Evolutionary conservation across 2,113 vertebrate genomes (phyloP).

Genomic region (Stomatorhinus ivindoensis): DNA sequence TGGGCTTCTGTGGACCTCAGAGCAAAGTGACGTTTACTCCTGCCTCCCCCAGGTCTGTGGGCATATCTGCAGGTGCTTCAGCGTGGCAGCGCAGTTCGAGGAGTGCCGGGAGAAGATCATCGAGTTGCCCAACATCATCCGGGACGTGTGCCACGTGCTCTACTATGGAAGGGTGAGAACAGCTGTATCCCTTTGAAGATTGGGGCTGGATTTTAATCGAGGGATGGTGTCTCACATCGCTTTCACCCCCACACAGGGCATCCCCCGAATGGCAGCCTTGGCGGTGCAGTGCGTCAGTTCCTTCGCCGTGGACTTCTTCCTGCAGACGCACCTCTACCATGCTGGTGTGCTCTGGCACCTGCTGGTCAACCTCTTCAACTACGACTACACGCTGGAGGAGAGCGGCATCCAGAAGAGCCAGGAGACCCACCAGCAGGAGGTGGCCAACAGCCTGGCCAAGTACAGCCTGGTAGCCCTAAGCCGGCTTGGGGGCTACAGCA

Average conservation of each 20-base stretch:
- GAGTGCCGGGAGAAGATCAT: conserved; percentile 97
- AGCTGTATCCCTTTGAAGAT: not conserved
- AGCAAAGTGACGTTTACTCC: not conserved
- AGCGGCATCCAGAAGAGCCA: conserved; percentile 90
- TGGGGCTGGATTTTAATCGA: not conserved
- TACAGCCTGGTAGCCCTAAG: conserved; percentile 81
- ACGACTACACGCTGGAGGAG: conserved; percentile 95
- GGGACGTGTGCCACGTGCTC: conserved; percentile 86
- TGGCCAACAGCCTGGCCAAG: conserved; percentile 89
- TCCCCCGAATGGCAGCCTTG: conserved; percentile 78
- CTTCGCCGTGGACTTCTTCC: conserved; percentile 91
- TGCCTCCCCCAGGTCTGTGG: conserved; percentile 76
- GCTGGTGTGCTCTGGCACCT: conserved; percentile 93
- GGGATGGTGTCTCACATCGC: not conserved
- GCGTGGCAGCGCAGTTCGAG: conserved; percentile 94
- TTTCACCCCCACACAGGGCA: conserved; percentile 52
- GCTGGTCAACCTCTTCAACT: conserved; percentile 86
- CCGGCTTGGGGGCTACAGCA: conserved; percentile 78
- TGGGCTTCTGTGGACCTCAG: not conserved
- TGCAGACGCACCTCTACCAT: conserved; percentile 90
- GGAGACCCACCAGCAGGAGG: conserved; percentile 95
- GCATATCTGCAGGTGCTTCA: conserved; percentile 89
- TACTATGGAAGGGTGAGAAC: conserved; percentile 85
- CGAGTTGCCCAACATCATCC: conserved; percentile 87
- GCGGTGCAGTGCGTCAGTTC: conserved; percentile 89